Base-by-base conservation (phyloP, 1,140 invertebrate genomes). In the Pomacea maculata region DNA sequence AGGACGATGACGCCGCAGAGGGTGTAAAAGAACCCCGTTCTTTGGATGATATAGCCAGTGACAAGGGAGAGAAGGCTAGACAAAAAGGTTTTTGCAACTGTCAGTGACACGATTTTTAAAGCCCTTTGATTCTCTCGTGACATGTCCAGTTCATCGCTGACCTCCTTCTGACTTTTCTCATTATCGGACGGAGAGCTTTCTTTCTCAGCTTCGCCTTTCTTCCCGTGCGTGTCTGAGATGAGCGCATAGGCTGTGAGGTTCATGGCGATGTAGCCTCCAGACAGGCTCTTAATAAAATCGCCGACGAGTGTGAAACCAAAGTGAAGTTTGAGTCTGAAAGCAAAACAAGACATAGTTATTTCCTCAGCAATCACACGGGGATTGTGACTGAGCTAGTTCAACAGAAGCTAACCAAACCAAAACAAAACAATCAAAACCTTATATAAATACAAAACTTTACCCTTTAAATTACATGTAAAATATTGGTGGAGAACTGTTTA, bases 181-280 rank as follows among this genome's bases (percentile, higher is more conserved):
- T 70, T 70, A 12, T n/a, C 21, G 21, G 10, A 12, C 12, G 67
- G 12, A 21, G 21, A 12, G 21, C 67, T 11, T 25, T 12, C n/a
- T 70, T n/a, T 70, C 14, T n/a, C 21, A 12, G 1, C 29, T 17
- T 70, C 29, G 12, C 21, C 11, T 70, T 70, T 21, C 21, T 12
- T 70, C 14, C 67, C 67, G 67, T 70, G 67, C 67, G 67, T 70
- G 67, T 70, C 67, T 21, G 67, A 70, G 29, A 70, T 34, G 67
- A 70, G 12, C 14, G 67, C 67, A 21, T 25, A 70, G 29, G 67
- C 21, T 12, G 67, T 21, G 14, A 70, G 11, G 67, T 70, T 11
- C 67, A 70, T 70, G 67, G 67, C 29, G 10, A n/a, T 34, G 21
- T 14, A 12, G 12, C 67, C 67, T 11, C n/a, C 67, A 25, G 6